Base-by-base conservation (phyloP, 2,888 invertebrate species). In the Meiosimyza decipiens region DNA sequence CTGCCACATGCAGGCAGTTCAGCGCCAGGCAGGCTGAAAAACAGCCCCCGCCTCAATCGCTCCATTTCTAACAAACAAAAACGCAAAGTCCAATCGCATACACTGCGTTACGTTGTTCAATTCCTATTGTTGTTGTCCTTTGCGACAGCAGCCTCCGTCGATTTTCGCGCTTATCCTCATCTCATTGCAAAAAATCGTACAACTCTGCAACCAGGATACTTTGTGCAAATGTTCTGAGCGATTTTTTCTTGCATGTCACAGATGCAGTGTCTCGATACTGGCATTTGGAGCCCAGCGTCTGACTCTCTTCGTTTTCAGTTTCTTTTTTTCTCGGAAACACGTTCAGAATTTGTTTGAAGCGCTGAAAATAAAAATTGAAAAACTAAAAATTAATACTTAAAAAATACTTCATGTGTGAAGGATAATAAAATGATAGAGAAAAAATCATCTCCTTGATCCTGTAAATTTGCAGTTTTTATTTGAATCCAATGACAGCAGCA, bases 381-480 rank as follows among this genome's bases (percentile, higher is more conserved):
- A 40, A 40, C 40, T 40, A 40, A 40, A 40, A 40, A 40, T 40
- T 40, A 40, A 40, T 40, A 40, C 40, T 40, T 40, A 40, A 40
- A 40, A 40, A 40, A 40, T 40, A 40, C 40, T 40, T 40, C 40
- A 40, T 40, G 40, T 40, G 40, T 9, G 40, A 9, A 40, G 6
- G 6, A 40, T 9, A 40, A 40, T 9, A 40, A 40, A 40, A 40
- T 40, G 40, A 40, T 40, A 7, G 9, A 40, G 40, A 40, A 40
- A 9, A 9, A 40, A 9, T 1, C 40, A 40, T 40, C 40, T 40
- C 40, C 40, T 40, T 57, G 57, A 55, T 55, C 55, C 55, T 55
- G 55, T 55, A 55, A 57, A 57, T 16, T 57, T 28, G 57, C 57
- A 57, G 57, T 57, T 57, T 57, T 57, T 57, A 57, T 57, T 57